These are phyloP conservation scores for Heliconius eleuchia DNA, from an alignment of 1,140 invertebrate species.

Conservation along the genomic window DNA sequence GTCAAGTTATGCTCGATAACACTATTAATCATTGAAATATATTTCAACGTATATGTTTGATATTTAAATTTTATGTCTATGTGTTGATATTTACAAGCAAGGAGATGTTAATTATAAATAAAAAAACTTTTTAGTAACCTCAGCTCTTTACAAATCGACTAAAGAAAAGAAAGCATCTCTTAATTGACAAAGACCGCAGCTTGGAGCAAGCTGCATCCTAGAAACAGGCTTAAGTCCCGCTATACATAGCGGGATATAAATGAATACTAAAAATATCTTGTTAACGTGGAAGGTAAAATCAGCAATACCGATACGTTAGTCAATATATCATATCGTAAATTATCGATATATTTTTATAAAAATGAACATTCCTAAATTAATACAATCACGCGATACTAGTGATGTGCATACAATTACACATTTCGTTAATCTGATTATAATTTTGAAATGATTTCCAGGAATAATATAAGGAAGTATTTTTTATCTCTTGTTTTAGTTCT, in stretches of 20 bases:
- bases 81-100: too few species aligned
- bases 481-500: neutral
- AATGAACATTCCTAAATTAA: neutral
- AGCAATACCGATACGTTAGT: neutral
- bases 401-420: constrained; percentile 20
- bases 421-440: constrained; percentile 2
- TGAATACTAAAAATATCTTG: neutral
- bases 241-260: too few species aligned
- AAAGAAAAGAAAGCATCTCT: too few species aligned
- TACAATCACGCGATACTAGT: constrained; percentile 16
- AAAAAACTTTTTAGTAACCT: too few species aligned
- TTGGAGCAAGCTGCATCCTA: too few species aligned
- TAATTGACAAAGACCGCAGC: too few species aligned
- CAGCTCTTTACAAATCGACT: too few species aligned
- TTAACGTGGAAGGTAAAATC: neutral
- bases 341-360: neutral
- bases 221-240: neutral
- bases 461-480: neutral
- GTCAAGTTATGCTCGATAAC: neutral
- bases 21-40: neutral
- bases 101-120: too few species aligned
- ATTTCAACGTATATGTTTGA: too few species aligned
- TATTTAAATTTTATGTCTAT: too few species aligned
- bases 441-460: constrained; percentile 1
- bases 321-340: neutral